Conservation (phyloP, 2,888 invertebrate species). For the Sipha maydis region DNA sequence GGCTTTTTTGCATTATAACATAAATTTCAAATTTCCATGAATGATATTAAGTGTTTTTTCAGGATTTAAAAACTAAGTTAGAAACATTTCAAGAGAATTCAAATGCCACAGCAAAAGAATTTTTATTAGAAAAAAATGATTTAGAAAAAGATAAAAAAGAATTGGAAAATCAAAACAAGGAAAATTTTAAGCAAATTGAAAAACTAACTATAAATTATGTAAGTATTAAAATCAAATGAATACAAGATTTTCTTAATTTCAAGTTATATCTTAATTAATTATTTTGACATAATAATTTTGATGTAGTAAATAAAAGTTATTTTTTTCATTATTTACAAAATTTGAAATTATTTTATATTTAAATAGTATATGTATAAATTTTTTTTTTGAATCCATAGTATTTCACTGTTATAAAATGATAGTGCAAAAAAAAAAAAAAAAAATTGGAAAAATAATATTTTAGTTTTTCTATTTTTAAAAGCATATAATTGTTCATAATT, state of each 20-base stretch:
- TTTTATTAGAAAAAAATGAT: background rate
- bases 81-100: background rate
- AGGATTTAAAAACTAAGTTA: conserved; percentile 38
- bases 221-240: background rate
- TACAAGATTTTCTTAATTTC: background rate
- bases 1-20: background rate
- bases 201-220: conserved; percentile 38
- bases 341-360: too few species aligned
- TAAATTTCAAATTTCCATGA: background rate
- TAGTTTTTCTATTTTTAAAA: too few species aligned
- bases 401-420: too few species aligned
- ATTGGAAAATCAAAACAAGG: conserved; percentile 27
- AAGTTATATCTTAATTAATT: too few species aligned
- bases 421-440: too few species aligned
- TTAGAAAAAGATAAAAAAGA: conserved; percentile 40
- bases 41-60: background rate
- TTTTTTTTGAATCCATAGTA: too few species aligned
- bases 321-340: too few species aligned
- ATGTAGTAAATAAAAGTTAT: too few species aligned
- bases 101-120: background rate
- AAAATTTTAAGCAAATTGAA: conserved; percentile 5
- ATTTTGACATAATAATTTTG: too few species aligned
- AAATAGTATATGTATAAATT: too few species aligned
- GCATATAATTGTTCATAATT: too few species aligned
- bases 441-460: too few species aligned